Evolutionary conservation across 92 coral and sea anemone genomes (phyloP).

Genomic region (Phenganax stokvisi): DNA sequence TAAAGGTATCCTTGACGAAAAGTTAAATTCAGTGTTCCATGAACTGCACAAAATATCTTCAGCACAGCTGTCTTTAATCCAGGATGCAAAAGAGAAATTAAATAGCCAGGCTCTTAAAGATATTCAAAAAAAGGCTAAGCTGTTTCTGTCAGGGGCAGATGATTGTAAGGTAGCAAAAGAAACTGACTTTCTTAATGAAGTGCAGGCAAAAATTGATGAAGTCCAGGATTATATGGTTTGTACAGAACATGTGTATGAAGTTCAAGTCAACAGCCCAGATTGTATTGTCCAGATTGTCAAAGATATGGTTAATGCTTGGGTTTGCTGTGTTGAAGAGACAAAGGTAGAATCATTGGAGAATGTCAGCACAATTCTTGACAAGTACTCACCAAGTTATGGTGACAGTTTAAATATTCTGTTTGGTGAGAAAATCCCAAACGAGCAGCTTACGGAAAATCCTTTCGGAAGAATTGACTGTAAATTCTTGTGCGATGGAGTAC

Average conservation of each 20-base stretch:
- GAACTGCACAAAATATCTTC: not conserved
- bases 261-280: not conserved
- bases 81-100: not conserved
- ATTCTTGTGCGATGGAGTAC: not conserved
- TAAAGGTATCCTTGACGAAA: not conserved
- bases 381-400: not conserved
- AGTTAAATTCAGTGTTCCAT: conserved; percentile 1
- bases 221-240: not conserved
- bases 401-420: conserved; percentile 3
- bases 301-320: conserved; percentile 8
- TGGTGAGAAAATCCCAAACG: not conserved
- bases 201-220: not conserved
- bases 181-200: not conserved
- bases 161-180: conserved; percentile 3
- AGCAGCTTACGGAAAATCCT: not conserved
- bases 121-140: not conserved
- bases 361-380: not conserved
- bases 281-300: conserved; percentile 6
- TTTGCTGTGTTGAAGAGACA: conserved; percentile 1
- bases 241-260: not conserved
- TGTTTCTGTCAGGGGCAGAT: not conserved
- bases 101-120: not conserved
- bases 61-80: not conserved
- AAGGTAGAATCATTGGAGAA: not conserved
- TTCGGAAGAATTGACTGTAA: conserved; percentile 9